phyloP scores from a whole-genome alignment of 2,113 vertebrate species.

The Papio anubis region DNA sequence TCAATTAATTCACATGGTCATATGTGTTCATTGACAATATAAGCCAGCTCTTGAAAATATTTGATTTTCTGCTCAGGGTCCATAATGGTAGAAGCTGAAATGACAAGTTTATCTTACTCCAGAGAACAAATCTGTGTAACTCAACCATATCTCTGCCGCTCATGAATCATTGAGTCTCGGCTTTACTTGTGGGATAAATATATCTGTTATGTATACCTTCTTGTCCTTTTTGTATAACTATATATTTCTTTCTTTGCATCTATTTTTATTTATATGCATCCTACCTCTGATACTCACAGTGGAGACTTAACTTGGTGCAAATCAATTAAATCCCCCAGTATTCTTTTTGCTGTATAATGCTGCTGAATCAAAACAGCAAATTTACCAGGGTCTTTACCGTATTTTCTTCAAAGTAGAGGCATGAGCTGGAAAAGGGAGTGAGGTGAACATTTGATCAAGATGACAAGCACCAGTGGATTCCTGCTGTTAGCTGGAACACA shows the following conservation, averaged over 20 bases:
- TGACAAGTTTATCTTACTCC: slow-evolving; percentile 82
- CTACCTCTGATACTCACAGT: slow-evolving; percentile 74
- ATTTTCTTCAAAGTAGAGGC: slow-evolving; percentile 71
- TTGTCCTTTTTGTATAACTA: slow-evolving; percentile 78
- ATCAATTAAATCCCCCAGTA: slow-evolving; percentile 78
- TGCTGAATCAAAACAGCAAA: slow-evolving; percentile 61
- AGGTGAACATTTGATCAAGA: slow-evolving; percentile 81
- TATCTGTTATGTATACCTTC: slow-evolving; percentile 82
- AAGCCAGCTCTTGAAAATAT: slow-evolving; percentile 63
- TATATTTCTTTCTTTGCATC: slow-evolving; percentile 82
- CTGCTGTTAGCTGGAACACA: slow-evolving; percentile 73
- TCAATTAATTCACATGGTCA: not conserved
- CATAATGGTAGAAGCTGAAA: slow-evolving; percentile 73
- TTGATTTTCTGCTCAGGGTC: slow-evolving; percentile 75
- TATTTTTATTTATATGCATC: slow-evolving; percentile 82
- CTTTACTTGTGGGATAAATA: slow-evolving; percentile 85
- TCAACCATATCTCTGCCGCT: slow-evolving; percentile 81
- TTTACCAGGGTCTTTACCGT: slow-evolving; percentile 32
- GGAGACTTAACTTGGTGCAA: slow-evolving; percentile 82
- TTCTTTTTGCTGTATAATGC: slow-evolving; percentile 68
- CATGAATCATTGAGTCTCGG: slow-evolving; percentile 82
- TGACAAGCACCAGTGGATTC: slow-evolving; percentile 78
- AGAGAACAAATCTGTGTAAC: slow-evolving; percentile 81
- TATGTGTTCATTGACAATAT: slow-evolving; percentile 4
- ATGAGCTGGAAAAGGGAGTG: slow-evolving; percentile 71